Base-by-base conservation (phyloP, 2,888 invertebrate species). In the Ormyrus pomaceus region DNA sequence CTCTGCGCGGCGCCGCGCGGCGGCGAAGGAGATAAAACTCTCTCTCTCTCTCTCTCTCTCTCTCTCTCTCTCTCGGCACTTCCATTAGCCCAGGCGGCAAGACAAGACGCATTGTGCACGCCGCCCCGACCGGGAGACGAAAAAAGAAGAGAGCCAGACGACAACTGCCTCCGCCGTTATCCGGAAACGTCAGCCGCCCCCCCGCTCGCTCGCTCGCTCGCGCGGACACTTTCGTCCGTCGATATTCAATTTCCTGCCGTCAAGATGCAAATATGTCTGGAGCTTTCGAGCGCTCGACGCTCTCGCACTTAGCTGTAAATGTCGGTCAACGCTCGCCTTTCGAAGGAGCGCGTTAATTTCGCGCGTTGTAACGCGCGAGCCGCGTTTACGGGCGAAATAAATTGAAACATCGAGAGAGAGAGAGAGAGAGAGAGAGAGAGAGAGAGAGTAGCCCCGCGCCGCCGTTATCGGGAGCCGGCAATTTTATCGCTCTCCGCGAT, bases 201-300 rank as follows among this genome's bases (percentile, higher is more conserved):
- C 34, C 34, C 3, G 34, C 34, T 34, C 34, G 34, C 34, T 34
- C 34, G 34, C 34, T 4, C 34, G 34, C 34, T 1, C 34, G 34
- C 34, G 34, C 34, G 34, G 34, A 34, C 34, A 34, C 34, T 34
- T 34, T 34, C 34, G 82, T 83, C 85, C 86, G 82, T 85, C 83
- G 85, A 86, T 86, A 87, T 87, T 87, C 87, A 87, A 87, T 87
- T 87, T 87, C 87, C 87, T 84, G 83, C 85, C 84, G 86, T 86
- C 86, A 83, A 82, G 84, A 85, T 83, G 85, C 85, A 84, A 85
- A 72, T 74, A 50, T 13, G 50, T 66, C 13, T 6, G 34, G 56
- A 45, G 10, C n/a, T 13, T 48, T 5, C 19, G 66, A 48, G 48
- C 50, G n/a, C n/a, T 13, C 11, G n/a, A 3, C 11, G 58, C 34